A percentile compares a stretch with the other conserved stretches of the same genome.
These are phyloP conservation scores for Drosophila anomelani DNA, from an alignment of 2,888 invertebrate species.

Conservation along the genomic window DNA sequence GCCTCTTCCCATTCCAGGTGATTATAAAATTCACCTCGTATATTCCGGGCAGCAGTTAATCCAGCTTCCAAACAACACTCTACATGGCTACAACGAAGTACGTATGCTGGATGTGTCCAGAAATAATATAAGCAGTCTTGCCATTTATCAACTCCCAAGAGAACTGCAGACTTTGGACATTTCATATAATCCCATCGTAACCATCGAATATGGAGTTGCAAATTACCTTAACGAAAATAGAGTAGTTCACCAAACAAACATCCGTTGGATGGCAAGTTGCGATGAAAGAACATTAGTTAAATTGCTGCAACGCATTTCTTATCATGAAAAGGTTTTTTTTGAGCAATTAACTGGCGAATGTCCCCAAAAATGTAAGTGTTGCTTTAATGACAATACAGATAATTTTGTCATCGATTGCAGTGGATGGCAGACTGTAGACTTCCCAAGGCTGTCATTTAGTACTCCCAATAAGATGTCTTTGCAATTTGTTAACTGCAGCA, in stretches of 20 bases:
- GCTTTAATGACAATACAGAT: background rate
- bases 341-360: background rate
- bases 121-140: constrained; percentile 1
- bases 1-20: background rate
- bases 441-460: no score
- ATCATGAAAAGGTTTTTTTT: no score
- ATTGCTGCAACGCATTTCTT: background rate
- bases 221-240: background rate
- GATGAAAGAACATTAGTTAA: background rate
- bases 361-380: background rate
- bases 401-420: background rate
- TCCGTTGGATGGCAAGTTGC: background rate
- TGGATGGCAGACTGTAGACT: background rate
- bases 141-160: background rate
- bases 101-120: background rate
- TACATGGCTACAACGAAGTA: background rate
- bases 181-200: background rate
- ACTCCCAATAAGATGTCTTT: background rate
- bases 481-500: background rate
- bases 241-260: background rate
- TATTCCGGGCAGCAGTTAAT: background rate
- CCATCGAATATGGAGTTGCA: background rate
- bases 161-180: background rate
- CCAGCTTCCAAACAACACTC: background rate
- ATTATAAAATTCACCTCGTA: background rate